These are phyloP conservation scores for Empis stercorea DNA, from an alignment of 2,888 invertebrate species.

Conservation along the genomic window DNA sequence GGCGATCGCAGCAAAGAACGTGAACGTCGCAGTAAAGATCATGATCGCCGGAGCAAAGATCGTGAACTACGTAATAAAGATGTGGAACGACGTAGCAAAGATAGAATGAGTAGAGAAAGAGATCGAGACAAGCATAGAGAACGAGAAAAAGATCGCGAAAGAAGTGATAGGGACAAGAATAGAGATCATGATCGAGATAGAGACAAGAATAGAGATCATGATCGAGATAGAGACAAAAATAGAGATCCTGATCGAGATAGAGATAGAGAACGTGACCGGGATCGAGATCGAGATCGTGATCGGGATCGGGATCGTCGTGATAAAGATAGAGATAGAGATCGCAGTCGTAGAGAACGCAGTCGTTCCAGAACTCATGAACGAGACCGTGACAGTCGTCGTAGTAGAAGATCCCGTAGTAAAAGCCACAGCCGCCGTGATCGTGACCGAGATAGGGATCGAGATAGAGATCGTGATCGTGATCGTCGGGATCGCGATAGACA, in stretches of 20 bases:
- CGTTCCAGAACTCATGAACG: constrained; percentile 17
- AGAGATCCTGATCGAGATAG: constrained; percentile 30
- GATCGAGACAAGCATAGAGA: constrained; percentile 13
- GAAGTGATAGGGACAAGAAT: constrained; percentile 10
- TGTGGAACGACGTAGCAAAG: background rate
- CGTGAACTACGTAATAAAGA: background rate
- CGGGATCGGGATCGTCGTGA: constrained; percentile 12
- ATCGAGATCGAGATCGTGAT: constrained; percentile 12
- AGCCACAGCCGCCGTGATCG: constrained; percentile 17
- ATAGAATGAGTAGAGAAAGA: constrained; percentile 19
- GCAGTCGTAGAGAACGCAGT: constrained; percentile 11
- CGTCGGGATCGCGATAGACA: constrained; percentile 36
- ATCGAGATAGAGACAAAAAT: constrained; percentile 19
- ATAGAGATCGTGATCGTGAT: constrained; percentile 39
- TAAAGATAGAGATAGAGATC: constrained; percentile 8
- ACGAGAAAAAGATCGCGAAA: constrained; percentile 20
- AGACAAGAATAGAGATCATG: constrained; percentile 9
- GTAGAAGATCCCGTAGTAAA: constrained; percentile 9
- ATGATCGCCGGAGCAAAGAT: constrained; percentile 2
- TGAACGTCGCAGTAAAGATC: constrained; percentile 15
- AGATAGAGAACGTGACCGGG: constrained; percentile 15
- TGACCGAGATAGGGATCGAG: constrained; percentile 34
- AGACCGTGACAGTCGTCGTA: constrained; percentile 18
- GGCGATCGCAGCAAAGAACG: constrained; percentile 16
- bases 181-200: constrained; percentile 13